Percentiles rank a stretch among this genome's conserved stretches.
phyloP scores from a whole-genome alignment of 1,140 invertebrate species.

The Leptinotarsa defecta region DNA sequence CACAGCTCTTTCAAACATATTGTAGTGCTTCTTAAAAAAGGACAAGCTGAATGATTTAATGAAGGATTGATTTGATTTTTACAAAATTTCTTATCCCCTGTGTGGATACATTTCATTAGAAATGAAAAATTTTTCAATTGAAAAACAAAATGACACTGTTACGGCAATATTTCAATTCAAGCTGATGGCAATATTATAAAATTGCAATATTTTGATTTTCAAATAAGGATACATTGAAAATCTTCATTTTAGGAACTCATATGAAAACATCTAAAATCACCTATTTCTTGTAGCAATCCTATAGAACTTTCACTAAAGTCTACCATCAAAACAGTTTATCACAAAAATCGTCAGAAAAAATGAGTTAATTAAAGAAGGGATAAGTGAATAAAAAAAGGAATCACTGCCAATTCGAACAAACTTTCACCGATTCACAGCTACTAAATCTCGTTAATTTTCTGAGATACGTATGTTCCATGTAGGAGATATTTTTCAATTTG shows the following conservation, averaged over 20 bases:
- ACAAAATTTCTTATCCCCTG: no score
- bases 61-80: no score
- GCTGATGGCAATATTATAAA: no score
- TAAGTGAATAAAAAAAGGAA: constrained; percentile 4
- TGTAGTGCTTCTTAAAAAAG: no score
- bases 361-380: neutral
- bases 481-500: constrained; percentile 52
- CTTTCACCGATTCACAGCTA: constrained; percentile 13
- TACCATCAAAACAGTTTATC: constrained; percentile 3
- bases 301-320: neutral
- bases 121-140: no score
- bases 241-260: neutral
- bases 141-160: no score
- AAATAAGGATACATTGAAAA: no score
- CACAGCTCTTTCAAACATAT: no score
- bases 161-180: no score
- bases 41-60: no score
- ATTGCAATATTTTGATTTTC: no score
- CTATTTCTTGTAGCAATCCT: neutral
- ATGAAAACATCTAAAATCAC: neutral
- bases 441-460: constrained; percentile 34
- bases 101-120: no score
- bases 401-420: constrained; percentile 22
- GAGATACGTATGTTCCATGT: constrained; percentile 39
- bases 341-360: neutral